phyloP scores from a whole-genome alignment of 2,113 vertebrate species.

The Siniperca knerii region DNA sequence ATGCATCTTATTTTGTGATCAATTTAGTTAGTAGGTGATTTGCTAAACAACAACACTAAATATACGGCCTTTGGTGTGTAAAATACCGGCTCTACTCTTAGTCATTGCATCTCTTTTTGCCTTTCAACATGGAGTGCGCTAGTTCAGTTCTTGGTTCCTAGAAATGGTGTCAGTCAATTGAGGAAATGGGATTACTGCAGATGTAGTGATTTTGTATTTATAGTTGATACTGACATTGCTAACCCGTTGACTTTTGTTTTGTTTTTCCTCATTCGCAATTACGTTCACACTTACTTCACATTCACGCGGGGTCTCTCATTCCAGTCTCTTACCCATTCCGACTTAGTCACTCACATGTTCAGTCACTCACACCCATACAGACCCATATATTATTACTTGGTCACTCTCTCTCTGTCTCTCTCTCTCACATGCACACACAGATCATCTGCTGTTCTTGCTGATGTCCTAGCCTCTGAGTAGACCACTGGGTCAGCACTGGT shows the following conservation, averaged over 20 bases:
- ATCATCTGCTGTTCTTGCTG: slow-evolving; percentile 40
- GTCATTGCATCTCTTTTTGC: background rate
- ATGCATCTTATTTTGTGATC: background rate
- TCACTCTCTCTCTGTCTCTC: background rate
- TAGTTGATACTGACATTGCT: background rate
- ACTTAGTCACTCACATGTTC: background rate
- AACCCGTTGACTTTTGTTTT: background rate
- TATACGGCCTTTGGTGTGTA: background rate
- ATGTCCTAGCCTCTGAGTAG: slow-evolving; percentile 7
- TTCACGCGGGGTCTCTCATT: background rate
- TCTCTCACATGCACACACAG: background rate
- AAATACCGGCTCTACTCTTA: background rate
- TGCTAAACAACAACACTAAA: background rate
- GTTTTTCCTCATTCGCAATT: background rate
- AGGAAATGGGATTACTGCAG: slow-evolving; percentile 16
- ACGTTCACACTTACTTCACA: background rate
- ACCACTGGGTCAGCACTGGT: slow-evolving; percentile 29
- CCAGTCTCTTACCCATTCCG: background rate
- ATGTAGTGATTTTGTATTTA: background rate
- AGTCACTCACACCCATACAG: background rate
- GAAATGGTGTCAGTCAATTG: background rate
- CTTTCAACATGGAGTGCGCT: background rate
- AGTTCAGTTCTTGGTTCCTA: background rate
- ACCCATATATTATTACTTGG: background rate
- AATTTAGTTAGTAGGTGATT: background rate